Evolutionary conservation across 2,888 invertebrate genomes (phyloP).

Genomic region (Eledone cirrhosa): DNA sequence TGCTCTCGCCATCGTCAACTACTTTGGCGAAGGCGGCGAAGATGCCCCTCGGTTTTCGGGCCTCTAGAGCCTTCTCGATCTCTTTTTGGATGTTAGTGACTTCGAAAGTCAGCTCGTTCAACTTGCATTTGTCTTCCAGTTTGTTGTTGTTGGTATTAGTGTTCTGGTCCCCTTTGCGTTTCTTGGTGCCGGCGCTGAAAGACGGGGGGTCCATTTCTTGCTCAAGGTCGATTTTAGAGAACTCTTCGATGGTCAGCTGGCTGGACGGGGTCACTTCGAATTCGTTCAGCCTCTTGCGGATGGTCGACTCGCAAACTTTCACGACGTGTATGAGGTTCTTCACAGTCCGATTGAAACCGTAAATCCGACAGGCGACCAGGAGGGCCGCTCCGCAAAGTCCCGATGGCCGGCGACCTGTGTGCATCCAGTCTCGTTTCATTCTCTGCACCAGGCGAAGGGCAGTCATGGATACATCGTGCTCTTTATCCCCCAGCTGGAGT

Average conservation of each 20-base stretch:
- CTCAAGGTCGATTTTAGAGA: slow-evolving; percentile 94
- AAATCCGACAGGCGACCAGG: slow-evolving; percentile 90
- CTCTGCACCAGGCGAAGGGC: slow-evolving; percentile 92
- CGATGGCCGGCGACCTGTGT: slow-evolving; percentile 93
- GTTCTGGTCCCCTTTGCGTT: slow-evolving; percentile 80
- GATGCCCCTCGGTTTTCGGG: slow-evolving; percentile 54
- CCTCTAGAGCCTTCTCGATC: slow-evolving; percentile 84
- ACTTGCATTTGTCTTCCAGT: slow-evolving; percentile 55
- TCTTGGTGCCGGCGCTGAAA: slow-evolving; percentile 80
- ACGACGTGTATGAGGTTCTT: slow-evolving; percentile 92
- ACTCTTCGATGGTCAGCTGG: slow-evolving; percentile 92
- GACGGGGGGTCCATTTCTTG: slow-evolving; percentile 96
- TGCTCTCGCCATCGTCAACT: background rate
- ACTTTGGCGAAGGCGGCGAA: slow-evolving; percentile 48
- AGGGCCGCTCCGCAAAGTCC: slow-evolving; percentile 99
- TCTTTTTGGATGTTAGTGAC: slow-evolving; percentile 83
- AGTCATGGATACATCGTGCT: slow-evolving; percentile 93
- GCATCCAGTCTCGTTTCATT: slow-evolving; percentile 98
- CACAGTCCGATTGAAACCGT: slow-evolving; percentile 87
- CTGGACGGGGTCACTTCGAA: slow-evolving; percentile 97
- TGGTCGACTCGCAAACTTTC: slow-evolving; percentile 92
- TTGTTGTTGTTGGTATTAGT: background rate
- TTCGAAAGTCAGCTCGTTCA: slow-evolving; percentile 67
- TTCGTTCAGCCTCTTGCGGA: slow-evolving; percentile 87
- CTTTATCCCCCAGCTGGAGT: slow-evolving; percentile 89